Base-by-base conservation (phyloP, 2,113 vertebrate genomes). In the Dipodomys merriami region DNA sequence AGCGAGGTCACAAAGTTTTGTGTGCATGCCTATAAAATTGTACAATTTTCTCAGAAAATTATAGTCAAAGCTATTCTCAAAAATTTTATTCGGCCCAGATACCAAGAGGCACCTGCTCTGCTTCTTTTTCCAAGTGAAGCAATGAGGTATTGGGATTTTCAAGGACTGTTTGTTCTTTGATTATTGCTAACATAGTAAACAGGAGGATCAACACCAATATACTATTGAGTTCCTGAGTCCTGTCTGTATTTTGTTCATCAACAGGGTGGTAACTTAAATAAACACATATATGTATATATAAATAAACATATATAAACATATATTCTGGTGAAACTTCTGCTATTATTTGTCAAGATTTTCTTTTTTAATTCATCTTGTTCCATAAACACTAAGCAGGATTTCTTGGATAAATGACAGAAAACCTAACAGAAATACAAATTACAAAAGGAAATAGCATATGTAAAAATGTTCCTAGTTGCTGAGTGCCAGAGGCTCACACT, bases 41-140 rank as follows among this genome's bases (percentile, higher is more conserved):
- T 60, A 30, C 29, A 67, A 57, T 94, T 94, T 92, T 88, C 49
- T 88, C 53, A 94, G 44, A 94, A 92, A 90, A 82, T 83, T 95
- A 92, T 62, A 88, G 57, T n/a, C 86, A 92, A 91, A 92, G 19
- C 30, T 86, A 6, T 90, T 93, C 49, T 90, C 86, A 7, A 22
- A 93, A 93, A 82, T 87, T 81, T 9, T 25, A 84, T 85, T 68
- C 39, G 68, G 35, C 20, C 81, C 74, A 93, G 33, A 91, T 78
- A 77, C 33, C 83, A 60, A 4, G 89, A 71, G 20, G 18, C 33
- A 46, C 25, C 5, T n/a, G 65, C 57, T 90, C 27, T 87, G 74
- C 7, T 49, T 73, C 69, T 22, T 72, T 86, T 73, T 84, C 8
- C 12, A 95, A 89, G 30, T 39, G 20, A 95, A 90, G 33, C 73